Conservation (phyloP, 1,140 invertebrate species). For the Antheraea mylitta region DNA sequence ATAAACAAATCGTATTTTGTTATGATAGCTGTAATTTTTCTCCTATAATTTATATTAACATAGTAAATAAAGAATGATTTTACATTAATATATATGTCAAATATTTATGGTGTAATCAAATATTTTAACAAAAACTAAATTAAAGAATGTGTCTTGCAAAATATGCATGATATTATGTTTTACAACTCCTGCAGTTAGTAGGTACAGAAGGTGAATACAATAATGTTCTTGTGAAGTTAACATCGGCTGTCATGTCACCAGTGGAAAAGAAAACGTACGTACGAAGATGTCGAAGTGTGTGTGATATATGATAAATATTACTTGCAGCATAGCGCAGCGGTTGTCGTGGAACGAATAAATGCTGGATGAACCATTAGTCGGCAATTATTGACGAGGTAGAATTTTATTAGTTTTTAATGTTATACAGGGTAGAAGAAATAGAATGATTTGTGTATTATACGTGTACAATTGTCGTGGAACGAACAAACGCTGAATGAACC, state of each 20-base stretch:
- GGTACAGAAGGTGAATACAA: constrained; percentile 11
- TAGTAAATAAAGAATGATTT: too few species aligned
- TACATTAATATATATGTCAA: too few species aligned
- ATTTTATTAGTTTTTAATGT: not conserved
- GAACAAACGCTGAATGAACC: not conserved
- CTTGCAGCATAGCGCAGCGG: constrained; percentile 11
- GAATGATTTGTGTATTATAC: too few species aligned
- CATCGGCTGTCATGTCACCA: constrained; percentile 7
- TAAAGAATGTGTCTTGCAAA: not conserved
- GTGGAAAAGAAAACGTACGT: constrained; percentile 11
- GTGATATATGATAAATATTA: constrained; percentile 16
- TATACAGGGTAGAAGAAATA: not conserved
- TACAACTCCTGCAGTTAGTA: not conserved
- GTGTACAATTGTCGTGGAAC: not conserved
- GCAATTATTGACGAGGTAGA: not conserved
- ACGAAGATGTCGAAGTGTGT: constrained; percentile 12
- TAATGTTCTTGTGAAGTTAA: constrained; percentile 16
- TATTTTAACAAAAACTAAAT: too few species aligned
- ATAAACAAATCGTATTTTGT: too few species aligned
- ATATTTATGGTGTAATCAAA: too few species aligned
- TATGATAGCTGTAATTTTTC: too few species aligned
- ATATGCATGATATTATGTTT: not conserved
- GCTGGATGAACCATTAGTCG: constrained; percentile 5
- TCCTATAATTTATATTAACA: too few species aligned
- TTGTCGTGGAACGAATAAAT: not conserved